Evolutionary conservation across 2,113 vertebrate genomes (phyloP), one percentile per base, ranked within the genome.

Genomic region (Pavo muticus): DNA sequence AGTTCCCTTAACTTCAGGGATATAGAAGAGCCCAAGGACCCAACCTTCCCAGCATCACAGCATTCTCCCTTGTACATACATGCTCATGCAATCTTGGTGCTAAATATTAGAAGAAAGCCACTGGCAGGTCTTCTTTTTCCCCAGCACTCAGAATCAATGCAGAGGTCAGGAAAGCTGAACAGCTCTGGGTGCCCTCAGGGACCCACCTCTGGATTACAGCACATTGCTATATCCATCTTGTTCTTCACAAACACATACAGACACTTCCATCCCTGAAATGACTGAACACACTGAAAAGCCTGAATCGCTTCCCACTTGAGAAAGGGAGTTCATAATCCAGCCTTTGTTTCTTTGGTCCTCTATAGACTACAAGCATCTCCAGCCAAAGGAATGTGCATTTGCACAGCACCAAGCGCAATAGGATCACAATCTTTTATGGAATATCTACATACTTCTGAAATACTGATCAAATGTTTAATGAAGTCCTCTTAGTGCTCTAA

Each of bases 351-450:
- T 9, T 52, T 20, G 23, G 57, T 17, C 9, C 3, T 12, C 8
- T 16, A 0, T 0, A 23, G 63, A 40, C 30, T 54, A 30, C 13
- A 63, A 63, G 72, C 15, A 17, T 12, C 27, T 44, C n/a, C 25
- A 25, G 25, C 13, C 11, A 6, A 54, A 17, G n/a, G 37, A 21
- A 7, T 1, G 7, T 6, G 42, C 25, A 30, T 18, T 80, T 27
- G 14, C 39, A 24, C 11, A 16, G n/a, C 2, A 0, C 27, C 45
- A 44, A 57, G 10, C 5, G 37, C 37, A 21, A 3, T 1, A 0
- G 1, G 12, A 6, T 35, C 21, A 0, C 3, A 7, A 17, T 20
- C 20, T n/a, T 37, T 6, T 23, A 39, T 24, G 29, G 50, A 44
- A 63, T 3, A 10, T 39, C 50, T 11, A 6, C 7, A 3, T 14